These are phyloP conservation scores for Myathropa florea DNA, from an alignment of 2,888 invertebrate genomes.

Conservation along the genomic window DNA sequence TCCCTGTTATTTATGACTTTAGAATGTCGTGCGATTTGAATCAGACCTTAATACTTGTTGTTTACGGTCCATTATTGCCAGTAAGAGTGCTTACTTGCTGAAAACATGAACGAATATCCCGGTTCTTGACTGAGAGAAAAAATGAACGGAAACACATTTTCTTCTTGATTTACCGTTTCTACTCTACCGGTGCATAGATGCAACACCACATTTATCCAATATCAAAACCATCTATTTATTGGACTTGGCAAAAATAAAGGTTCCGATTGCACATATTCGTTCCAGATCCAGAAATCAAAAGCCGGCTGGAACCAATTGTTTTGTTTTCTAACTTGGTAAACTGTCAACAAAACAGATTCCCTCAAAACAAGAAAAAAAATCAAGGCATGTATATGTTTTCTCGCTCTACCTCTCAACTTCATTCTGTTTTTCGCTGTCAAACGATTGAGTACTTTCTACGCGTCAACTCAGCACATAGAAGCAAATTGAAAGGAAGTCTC, in stretches of 20 bases:
- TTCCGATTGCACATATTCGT: slow-evolving; percentile 4
- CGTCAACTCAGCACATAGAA: slow-evolving; percentile 16
- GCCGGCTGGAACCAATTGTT: slow-evolving; percentile 45
- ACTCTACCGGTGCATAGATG: not conserved
- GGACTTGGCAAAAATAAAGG: slow-evolving; percentile 7
- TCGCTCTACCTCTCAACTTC: slow-evolving; percentile 32
- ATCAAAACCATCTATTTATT: not conserved
- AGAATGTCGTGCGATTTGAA: too few relatives aligned
- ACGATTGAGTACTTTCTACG: slow-evolving; percentile 52
- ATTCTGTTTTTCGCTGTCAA: slow-evolving; percentile 44
- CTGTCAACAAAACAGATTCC: slow-evolving; percentile 32
- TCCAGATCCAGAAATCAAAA: slow-evolving; percentile 10
- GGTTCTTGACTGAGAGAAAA: too few relatives aligned
- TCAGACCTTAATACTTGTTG: too few relatives aligned
- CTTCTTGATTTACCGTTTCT: not conserved
- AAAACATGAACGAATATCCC: too few relatives aligned
- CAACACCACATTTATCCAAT: not conserved
- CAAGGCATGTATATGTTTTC: slow-evolving; percentile 16
- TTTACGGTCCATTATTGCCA: too few relatives aligned
- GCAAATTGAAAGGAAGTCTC: slow-evolving; percentile 5
- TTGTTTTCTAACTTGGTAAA: slow-evolving; percentile 36
- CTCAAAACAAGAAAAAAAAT: slow-evolving; percentile 8
- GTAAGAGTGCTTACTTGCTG: too few relatives aligned
- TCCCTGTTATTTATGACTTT: too few relatives aligned
- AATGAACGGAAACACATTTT: not conserved